Base-by-base conservation (phyloP, 2,113 vertebrate species). In the Leptocoma aspasia region DNA sequence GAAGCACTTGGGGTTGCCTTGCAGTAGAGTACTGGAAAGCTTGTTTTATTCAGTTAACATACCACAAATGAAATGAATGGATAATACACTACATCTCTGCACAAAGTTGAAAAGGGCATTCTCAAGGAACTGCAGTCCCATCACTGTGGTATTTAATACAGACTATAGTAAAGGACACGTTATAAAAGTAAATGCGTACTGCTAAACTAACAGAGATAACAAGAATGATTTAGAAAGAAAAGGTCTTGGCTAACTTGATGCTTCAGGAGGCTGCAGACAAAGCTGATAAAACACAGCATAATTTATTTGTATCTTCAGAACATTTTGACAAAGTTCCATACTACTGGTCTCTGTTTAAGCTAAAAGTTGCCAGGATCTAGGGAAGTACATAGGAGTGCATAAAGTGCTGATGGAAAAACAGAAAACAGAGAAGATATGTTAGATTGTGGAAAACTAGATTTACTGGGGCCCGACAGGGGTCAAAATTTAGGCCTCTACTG, bases 151-250 rank as follows among this genome's bases (percentile, higher is more conserved):
- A 97, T 97, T 96, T 96, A 95, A 94, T 87, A 92, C 66, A 79
- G 79, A 92, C 66, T 93, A 87, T 30, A 88, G 86, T 91, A 96
- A 95, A 96, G 83, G 87, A 93, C 86, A 94, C 15, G 3, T 94
- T 97, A 94, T 92, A 97, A 96, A 95, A 97, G 95, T 95, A 96
- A 97, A 97, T 96, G 96, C 92, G 77, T 82, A 81, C 91, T 86
- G 94, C 94, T 97, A 97, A 97, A 96, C 96, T 95, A 96, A 95
- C 96, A 96, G 95, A 97, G 97, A 97, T 97, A 97, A 97, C 80
- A 72, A 56, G 82, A 94, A 92, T 97, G 96, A 97, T 97, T 97
- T 97, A 97, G 95, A 95, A 95, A 95, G 94, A 90, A 93, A 95
- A 97, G 95, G 89, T 96, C 96, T 95, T 97, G 97, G 96, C 96